Conservation (phyloP, 2,797 vertebrate genomes). For the Dendrocincla fuliginosa region DNA sequence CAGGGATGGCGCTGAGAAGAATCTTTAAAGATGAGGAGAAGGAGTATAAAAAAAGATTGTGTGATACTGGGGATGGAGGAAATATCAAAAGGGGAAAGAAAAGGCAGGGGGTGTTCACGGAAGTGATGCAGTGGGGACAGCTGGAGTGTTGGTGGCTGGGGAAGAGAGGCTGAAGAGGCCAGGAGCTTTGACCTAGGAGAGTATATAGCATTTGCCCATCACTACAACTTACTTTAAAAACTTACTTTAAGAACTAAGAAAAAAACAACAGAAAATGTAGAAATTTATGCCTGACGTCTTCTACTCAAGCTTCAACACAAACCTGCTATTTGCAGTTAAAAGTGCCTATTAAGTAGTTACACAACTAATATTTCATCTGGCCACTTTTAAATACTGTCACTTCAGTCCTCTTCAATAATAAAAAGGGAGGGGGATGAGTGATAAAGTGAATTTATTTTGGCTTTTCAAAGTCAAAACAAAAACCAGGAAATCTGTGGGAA, state of each 20-base stretch:
- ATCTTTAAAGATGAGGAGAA: neutral
- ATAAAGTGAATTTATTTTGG: neutral
- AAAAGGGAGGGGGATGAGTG: neutral
- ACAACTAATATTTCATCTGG: neutral
- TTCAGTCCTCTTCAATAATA: neutral
- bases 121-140: neutral
- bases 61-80: neutral
- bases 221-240: neutral
- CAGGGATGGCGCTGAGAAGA: rapidly evolving
- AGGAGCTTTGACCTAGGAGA: neutral
- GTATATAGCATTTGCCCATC: neutral
- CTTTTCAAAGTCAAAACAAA: constrained; percentile 17
- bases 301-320: neutral
- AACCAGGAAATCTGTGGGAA: neutral
- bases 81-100: neutral
- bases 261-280: neutral
- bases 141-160: neutral
- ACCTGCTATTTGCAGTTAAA: neutral
- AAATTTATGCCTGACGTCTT: neutral
- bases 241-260: neutral
- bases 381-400: neutral
- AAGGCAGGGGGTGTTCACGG: neutral
- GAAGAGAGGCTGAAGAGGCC: neutral
- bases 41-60: neutral
- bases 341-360: neutral